Conservation (phyloP, 1,140 invertebrate species). For the Venustaconcha ellipsiformis region DNA sequence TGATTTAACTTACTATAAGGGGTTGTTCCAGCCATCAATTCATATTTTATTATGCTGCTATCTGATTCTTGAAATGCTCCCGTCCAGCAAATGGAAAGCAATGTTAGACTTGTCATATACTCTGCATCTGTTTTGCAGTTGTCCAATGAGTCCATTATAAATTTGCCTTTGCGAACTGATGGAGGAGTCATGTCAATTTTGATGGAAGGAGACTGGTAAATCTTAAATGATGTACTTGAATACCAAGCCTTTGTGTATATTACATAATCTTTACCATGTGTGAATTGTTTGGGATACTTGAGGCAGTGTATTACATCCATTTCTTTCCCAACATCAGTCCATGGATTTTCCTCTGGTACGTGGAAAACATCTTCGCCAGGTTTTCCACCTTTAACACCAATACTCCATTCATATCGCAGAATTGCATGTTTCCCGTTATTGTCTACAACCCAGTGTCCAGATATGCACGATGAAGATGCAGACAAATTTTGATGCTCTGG, state of each 20-base stretch:
- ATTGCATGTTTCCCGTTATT: not conserved
- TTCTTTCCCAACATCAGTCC: conserved; percentile 15
- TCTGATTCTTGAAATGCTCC: conserved; percentile 33
- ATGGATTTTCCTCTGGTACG: conserved; percentile 6
- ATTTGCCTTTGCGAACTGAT: not conserved
- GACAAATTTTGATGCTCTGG: not conserved
- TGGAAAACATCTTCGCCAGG: conserved; percentile 14
- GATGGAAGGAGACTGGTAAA: conserved; percentile 10
- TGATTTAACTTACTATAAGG: conserved; percentile 16
- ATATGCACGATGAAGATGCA: conserved; percentile 14
- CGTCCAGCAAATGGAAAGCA: conserved; percentile 30
- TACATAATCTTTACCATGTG: conserved; percentile 5
- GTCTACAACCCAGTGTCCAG: conserved; percentile 2
- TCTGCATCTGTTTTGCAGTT: conserved; percentile 7
- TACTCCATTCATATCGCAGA: conserved; percentile 25
- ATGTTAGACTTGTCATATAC: conserved; percentile 12
- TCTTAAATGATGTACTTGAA: not conserved
- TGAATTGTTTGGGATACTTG: not conserved
- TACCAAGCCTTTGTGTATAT: conserved; percentile 20
- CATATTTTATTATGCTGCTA: conserved; percentile 19
- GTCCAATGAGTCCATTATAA: conserved; percentile 8
- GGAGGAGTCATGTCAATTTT: conserved; percentile 15
- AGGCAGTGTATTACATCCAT: conserved; percentile 11
- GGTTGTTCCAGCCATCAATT: conserved; percentile 29
- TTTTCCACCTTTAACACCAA: conserved; percentile 8